Conservation (phyloP, 30 jellyfish, hydroid and myxozoan genomes). For the Hydractinia echinata region DNA sequence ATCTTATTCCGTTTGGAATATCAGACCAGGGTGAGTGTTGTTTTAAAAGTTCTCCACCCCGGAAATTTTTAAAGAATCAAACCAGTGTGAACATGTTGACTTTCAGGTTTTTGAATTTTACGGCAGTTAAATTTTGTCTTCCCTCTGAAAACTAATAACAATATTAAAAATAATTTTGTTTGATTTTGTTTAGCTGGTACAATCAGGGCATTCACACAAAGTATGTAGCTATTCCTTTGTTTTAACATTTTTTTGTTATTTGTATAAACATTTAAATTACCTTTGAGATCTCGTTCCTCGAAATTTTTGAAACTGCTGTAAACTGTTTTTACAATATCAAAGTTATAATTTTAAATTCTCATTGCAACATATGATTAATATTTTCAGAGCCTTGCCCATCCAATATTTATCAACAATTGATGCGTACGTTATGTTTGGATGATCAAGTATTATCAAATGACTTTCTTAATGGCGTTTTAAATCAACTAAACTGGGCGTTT, state of each 20-base stretch:
- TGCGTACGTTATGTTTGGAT: slow-evolving; percentile 75
- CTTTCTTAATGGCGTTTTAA: slow-evolving; percentile 92
- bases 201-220: slow-evolving; percentile 92
- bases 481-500: slow-evolving; percentile 98
- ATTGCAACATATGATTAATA: not conserved
- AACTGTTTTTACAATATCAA: not conserved
- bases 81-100: no score
- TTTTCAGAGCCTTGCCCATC: slow-evolving; percentile 96
- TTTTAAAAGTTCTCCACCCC: no score
- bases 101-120: no score
- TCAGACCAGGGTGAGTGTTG: slow-evolving; percentile 85
- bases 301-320: no score
- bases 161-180: not conserved
- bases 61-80: no score
- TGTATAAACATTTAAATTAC: not conserved
- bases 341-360: not conserved
- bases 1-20: slow-evolving; percentile 91
- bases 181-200: slow-evolving; percentile 80
- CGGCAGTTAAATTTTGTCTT: not conserved
- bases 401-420: slow-evolving; percentile 79
- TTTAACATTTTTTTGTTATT: not conserved
- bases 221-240: slow-evolving; percentile 31
- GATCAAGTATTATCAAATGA: slow-evolving; percentile 87
- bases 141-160: no score
- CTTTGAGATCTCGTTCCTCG: not conserved